Conservation (phyloP, 2,797 vertebrate species). For the Micromesistius poutassou region DNA sequence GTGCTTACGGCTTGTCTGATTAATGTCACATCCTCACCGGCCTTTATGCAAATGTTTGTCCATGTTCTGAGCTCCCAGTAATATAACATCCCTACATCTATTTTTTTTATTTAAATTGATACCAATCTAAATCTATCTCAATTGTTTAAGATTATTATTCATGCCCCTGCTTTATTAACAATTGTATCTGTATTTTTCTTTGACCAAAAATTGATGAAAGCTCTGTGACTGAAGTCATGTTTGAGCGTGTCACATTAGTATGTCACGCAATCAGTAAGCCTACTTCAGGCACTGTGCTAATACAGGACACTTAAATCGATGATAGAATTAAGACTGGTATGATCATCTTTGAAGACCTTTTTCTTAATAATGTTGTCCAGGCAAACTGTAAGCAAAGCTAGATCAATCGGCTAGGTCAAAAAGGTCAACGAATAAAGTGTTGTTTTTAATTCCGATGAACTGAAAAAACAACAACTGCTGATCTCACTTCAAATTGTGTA, state of each 20-base stretch:
- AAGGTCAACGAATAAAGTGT: conserved; percentile 63
- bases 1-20: background rate
- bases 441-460: conserved; percentile 49
- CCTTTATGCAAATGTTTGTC: background rate
- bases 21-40: background rate
- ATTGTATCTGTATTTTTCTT: background rate
- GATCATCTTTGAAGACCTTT: background rate
- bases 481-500: conserved; percentile 28
- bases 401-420: conserved; percentile 66
- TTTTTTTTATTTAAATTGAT: background rate
- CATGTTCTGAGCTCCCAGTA: background rate
- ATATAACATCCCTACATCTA: background rate
- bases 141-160: too few species aligned
- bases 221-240: background rate
- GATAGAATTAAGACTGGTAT: background rate
- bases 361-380: background rate
- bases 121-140: too few species aligned
- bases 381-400: conserved; percentile 31
- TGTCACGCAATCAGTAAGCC: background rate
- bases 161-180: background rate
- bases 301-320: background rate
- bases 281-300: background rate
- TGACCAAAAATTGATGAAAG: background rate
- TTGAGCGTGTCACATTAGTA: too few species aligned
- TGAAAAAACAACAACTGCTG: conserved; percentile 19